These are phyloP conservation scores for Drosophila ochracea DNA, from an alignment of 2,888 invertebrate genomes.

Conservation along the genomic window DNA sequence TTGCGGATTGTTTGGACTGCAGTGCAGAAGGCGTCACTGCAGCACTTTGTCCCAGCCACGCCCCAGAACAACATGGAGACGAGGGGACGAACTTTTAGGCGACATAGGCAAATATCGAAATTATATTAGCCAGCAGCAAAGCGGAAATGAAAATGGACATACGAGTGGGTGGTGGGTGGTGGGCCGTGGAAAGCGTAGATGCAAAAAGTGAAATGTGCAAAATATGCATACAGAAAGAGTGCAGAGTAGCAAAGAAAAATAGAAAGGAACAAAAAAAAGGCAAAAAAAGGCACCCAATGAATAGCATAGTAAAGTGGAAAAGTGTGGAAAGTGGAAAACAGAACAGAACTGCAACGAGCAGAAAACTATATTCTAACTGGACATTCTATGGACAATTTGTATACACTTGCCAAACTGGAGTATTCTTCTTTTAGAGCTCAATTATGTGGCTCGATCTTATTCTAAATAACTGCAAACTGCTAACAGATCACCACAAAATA, in stretches of 20 bases:
- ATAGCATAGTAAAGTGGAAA: background rate
- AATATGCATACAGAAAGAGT: constrained; percentile 37
- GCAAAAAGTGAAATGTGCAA: constrained; percentile 31
- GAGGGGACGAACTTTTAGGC: constrained; percentile 70
- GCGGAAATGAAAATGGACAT: constrained; percentile 66
- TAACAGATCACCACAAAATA: background rate
- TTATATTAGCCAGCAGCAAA: constrained; percentile 67
- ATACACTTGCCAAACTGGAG: background rate
- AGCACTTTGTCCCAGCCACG: constrained; percentile 67
- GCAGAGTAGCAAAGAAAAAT: background rate
- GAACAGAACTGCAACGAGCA: constrained; percentile 18
- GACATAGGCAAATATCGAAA: constrained; percentile 63
- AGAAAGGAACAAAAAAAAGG: background rate
- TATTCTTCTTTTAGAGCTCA: background rate
- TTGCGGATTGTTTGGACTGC: constrained; percentile 56
- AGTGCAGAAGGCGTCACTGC: constrained; percentile 50
- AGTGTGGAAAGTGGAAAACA: background rate
- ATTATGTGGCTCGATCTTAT: background rate
- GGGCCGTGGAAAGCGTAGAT: background rate
- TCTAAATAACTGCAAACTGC: background rate
- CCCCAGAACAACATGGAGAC: constrained; percentile 44
- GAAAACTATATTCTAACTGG: constrained; percentile 16
- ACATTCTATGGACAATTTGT: background rate
- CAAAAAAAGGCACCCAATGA: background rate
- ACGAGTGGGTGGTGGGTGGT: background rate